Base-by-base conservation (phyloP, 2,888 invertebrate genomes). In the Dasypolia templi region DNA sequence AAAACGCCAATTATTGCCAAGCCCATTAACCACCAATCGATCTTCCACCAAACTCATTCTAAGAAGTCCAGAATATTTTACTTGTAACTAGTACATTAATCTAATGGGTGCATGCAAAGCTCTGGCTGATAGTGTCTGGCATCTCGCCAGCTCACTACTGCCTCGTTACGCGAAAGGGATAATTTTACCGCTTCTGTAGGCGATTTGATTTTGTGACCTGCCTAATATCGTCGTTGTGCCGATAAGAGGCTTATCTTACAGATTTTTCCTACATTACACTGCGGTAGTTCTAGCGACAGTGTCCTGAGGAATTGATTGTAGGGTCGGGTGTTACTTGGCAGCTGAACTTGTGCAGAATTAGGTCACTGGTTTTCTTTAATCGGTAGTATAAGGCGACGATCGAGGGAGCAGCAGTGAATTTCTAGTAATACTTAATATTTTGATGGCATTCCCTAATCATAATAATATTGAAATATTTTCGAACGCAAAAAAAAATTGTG, bases 131-230 rank as follows among this genome's bases (percentile, higher is more conserved):
- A 88, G 86, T 70, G 79, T 83, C 85, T 91, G 91, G 91, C 91
- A 69, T 66, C 49, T 55, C 75, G 90, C 91, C 91, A 91, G 87
- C 75, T 79, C 80, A 76, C 86, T 83, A 84, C 80, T 66, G 77
- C 76, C 78, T 83, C 84, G 86, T 87, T 86, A 88, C 77, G 81
- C 78, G 78, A 74, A 86, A 83, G 87, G 91, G 91, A 89, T 91
- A 90, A 90, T 91, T 88, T 87, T 80, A 85, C 88, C 86, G 87
- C 87, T 87, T 89, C 88, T 87, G 89, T 89, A 82, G 75, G 81
- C 90, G 86, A 89, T 92, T 92, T 87, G 91, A 91, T 92, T 91
- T 91, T 91, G 92, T 81, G 89, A 90, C 89, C 87, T 88, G 77
- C 87, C 84, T 90, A 89, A 90, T 88, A 84, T 78, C 82, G 75